Evolutionary conservation across 2,888 invertebrate genomes (phyloP).

Genomic region (Platycheirus albimanus): DNA sequence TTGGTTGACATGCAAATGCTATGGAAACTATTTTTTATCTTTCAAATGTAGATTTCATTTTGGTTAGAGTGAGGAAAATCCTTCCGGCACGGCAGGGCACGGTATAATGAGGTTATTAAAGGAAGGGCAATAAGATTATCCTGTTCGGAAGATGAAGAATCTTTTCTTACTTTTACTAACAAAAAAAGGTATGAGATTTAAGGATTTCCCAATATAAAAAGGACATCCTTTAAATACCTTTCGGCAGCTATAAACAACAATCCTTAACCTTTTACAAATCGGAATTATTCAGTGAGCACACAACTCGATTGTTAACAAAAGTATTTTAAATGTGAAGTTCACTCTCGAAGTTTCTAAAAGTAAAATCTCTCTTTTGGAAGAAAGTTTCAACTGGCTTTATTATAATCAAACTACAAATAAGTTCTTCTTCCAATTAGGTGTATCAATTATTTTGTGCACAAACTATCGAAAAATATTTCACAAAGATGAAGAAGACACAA

Average conservation of each 20-base stretch:
- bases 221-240: constrained; percentile 26
- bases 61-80: constrained; percentile 9
- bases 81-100: not conserved
- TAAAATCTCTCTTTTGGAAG: constrained; percentile 4
- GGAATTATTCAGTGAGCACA: constrained; percentile 6
- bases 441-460: constrained; percentile 35
- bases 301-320: constrained; percentile 22
- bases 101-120: constrained; percentile 26
- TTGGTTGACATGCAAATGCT: constrained; percentile 65
- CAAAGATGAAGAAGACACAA: not conserved
- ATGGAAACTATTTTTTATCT: constrained; percentile 63
- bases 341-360: constrained; percentile 16
- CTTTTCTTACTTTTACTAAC: not conserved
- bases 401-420: constrained; percentile 27
- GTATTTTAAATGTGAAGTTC: constrained; percentile 19
- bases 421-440: constrained; percentile 46
- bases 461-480: constrained; percentile 25
- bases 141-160: constrained; percentile 5
- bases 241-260: not conserved
- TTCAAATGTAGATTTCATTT: constrained; percentile 37
- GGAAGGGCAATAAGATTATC: constrained; percentile 20
- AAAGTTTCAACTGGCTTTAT: constrained; percentile 2
- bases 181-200: constrained; percentile 19
- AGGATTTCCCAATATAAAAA: too few species aligned
- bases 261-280: constrained; percentile 8